Evolutionary conservation across 35 echinoderm and acorn worm genomes (phyloP).

Genomic region (Anneissia japonica): DNA sequence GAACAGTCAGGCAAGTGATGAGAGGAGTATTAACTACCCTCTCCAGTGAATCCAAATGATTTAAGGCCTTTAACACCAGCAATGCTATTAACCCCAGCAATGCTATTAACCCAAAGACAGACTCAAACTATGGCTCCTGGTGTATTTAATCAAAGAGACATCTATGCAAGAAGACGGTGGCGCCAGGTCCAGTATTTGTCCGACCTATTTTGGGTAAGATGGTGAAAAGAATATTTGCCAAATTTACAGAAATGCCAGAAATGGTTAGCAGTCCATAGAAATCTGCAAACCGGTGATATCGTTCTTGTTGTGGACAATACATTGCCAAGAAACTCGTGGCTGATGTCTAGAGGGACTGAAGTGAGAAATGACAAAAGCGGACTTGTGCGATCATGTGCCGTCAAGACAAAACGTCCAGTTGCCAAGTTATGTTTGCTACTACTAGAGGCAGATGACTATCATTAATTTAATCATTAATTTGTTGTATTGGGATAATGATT

Average conservation of each 20-base stretch:
- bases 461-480: no score
- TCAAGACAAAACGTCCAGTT: slow-evolving; percentile 6
- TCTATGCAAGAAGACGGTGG: slow-evolving; percentile 48
- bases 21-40: slow-evolving; percentile 7
- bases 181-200: slow-evolving; percentile 66
- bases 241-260: slow-evolving; percentile 37
- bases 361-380: not conserved
- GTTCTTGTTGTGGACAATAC: slow-evolving; percentile 51
- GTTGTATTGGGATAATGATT: no score
- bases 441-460: no score
- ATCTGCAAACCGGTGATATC: slow-evolving; percentile 32
- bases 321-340: slow-evolving; percentile 12
- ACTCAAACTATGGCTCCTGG: not conserved
- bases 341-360: not conserved
- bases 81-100: no score
- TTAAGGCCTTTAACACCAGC: slow-evolving; percentile 31
- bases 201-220: slow-evolving; percentile 58
- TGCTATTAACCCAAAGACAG: not conserved
- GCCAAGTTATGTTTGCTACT: not conserved
- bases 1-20: slow-evolving; percentile 20
- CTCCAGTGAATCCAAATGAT: slow-evolving; percentile 58
- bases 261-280: slow-evolving; percentile 13
- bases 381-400: not conserved
- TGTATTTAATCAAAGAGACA: slow-evolving; percentile 33
- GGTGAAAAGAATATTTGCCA: slow-evolving; percentile 46